phyloP scores from a whole-genome alignment of 2,888 invertebrate genomes.

The Clusia tigrina region DNA sequence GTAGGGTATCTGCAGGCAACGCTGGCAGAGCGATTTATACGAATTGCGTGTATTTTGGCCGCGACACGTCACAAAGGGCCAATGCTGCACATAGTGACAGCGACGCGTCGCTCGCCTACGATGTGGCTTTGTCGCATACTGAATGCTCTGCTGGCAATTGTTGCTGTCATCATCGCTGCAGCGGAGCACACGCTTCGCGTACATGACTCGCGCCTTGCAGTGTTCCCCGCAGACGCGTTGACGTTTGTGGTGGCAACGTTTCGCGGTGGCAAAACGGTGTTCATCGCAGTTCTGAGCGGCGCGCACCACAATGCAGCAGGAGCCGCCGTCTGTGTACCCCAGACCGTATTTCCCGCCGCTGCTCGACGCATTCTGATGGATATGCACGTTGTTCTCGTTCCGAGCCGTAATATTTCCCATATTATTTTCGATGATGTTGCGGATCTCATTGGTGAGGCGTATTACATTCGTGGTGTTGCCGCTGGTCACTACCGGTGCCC shows the following conservation, averaged over 20 bases:
- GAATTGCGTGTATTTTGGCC: neutral
- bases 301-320: constrained; percentile 56
- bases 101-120: constrained; percentile 23
- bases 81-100: constrained; percentile 37
- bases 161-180: constrained; percentile 40
- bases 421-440: constrained; percentile 48
- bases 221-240: constrained; percentile 54
- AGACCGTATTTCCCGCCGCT: constrained; percentile 59
- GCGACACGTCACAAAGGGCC: constrained; percentile 46
- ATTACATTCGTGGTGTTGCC: constrained; percentile 57
- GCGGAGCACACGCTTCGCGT: constrained; percentile 44
- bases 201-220: constrained; percentile 55
- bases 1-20: constrained; percentile 42
- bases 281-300: constrained; percentile 42
- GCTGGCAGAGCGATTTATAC: constrained; percentile 35
- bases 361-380: constrained; percentile 54
- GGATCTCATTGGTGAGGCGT: constrained; percentile 53
- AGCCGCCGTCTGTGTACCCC: constrained; percentile 55
- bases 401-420: constrained; percentile 46
- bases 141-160: constrained; percentile 45
- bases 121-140: constrained; percentile 45
- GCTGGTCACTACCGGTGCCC: constrained; percentile 17
- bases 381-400: constrained; percentile 52
- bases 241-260: constrained; percentile 45
- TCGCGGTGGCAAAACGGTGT: constrained; percentile 30